Evolutionary conservation across 37 sponge, comb jelly and placozoan genomes (phyloP).

Genomic region (Ephydatia muelleri): DNA sequence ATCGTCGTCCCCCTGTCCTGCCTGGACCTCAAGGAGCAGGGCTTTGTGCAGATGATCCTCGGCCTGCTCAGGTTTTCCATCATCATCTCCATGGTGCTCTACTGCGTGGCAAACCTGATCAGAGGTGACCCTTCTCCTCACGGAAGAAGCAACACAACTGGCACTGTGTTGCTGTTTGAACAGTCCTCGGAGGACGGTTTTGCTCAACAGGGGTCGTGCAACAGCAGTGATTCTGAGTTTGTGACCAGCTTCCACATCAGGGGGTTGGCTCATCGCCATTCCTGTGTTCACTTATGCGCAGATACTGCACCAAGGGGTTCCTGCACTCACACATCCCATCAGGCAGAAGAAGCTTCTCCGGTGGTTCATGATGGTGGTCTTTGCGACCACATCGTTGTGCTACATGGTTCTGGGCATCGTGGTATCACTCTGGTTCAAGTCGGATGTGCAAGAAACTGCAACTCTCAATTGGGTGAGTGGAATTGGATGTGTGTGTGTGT

Average conservation of each 20-base stretch:
- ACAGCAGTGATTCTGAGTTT: constrained; percentile 4
- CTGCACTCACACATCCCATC: constrained; percentile 78
- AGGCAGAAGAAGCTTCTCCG: constrained; percentile 59
- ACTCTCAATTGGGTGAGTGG: constrained; percentile 84
- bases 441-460: constrained; percentile 57
- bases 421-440: constrained; percentile 73
- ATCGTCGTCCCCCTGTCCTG: constrained; percentile 69
- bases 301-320: constrained; percentile 80
- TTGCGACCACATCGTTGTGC: constrained; percentile 35
- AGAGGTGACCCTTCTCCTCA: constrained; percentile 13
- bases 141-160: not conserved
- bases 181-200: not conserved
- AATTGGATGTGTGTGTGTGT: no score
- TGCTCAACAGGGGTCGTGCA: not conserved
- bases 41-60: constrained; percentile 76
- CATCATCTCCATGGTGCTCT: constrained; percentile 66
- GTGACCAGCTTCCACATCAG: constrained; percentile 53
- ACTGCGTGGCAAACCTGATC: constrained; percentile 49
- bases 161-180: not conserved
- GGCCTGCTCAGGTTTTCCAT: constrained; percentile 75
- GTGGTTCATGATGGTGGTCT: constrained; percentile 48
- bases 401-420: constrained; percentile 77
- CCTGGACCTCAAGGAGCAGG: constrained; percentile 84
- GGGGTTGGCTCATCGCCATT: constrained; percentile 66
- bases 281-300: constrained; percentile 83